Conservation (phyloP, 2,888 invertebrate species). For the Clostera curtula region DNA sequence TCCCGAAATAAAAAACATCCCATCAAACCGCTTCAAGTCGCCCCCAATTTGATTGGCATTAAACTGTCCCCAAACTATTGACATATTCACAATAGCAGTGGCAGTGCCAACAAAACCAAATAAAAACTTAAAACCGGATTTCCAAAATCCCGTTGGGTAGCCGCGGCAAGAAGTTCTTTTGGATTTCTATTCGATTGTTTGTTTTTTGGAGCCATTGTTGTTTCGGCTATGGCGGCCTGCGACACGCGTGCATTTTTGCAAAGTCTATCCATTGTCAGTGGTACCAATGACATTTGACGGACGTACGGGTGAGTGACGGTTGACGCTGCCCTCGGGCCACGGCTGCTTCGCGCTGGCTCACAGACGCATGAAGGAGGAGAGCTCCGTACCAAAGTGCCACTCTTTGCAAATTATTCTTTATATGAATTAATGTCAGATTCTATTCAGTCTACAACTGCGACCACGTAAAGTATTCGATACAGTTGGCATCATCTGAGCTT, state of each 20-base stretch:
- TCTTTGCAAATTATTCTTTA: too few species aligned
- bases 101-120: conserved; percentile 48
- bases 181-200: conserved; percentile 72
- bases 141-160: conserved; percentile 70
- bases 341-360: conserved; percentile 1
- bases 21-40: conserved; percentile 9
- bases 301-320: conserved; percentile 37
- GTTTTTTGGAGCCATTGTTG: conserved; percentile 68
- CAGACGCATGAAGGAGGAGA: background rate
- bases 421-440: too few species aligned
- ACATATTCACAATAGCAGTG: conserved; percentile 43
- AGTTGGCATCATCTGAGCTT: too few species aligned
- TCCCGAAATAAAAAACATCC: conserved; percentile 2
- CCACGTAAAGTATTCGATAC: too few species aligned
- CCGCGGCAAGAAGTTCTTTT: conserved; percentile 67
- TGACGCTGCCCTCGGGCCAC: conserved; percentile 23
- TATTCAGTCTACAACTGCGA: too few species aligned
- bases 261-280: conserved; percentile 64
- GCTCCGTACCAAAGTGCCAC: too few species aligned
- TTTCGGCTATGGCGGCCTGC: conserved; percentile 50
- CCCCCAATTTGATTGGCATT: conserved; percentile 29
- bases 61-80: conserved; percentile 29
- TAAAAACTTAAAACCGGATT: conserved; percentile 67
- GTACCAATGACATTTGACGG: conserved; percentile 64
- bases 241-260: conserved; percentile 70